Evolutionary conservation across 2,888 invertebrate species (phyloP).

Genomic region (Phrixothrix hirtus): DNA sequence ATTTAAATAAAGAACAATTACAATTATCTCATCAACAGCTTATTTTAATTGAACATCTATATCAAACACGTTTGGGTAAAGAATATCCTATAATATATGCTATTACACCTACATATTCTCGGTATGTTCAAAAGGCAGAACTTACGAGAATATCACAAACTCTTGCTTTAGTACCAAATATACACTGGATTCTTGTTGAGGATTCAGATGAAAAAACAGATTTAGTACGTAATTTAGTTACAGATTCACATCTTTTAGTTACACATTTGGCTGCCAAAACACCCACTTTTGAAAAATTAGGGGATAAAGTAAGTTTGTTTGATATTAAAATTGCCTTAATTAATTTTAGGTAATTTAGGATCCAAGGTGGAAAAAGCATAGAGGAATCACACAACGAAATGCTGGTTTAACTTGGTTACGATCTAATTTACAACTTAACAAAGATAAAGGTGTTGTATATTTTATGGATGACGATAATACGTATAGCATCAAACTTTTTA

Average conservation of each 20-base stretch:
- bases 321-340: too few species aligned
- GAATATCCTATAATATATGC: conserved; percentile 76
- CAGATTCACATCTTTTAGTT: conserved; percentile 61
- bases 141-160: conserved; percentile 88
- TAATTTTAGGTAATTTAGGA: conserved; percentile 49
- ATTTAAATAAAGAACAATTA: conserved; percentile 48
- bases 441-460: conserved; percentile 77
- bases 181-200: conserved; percentile 94
- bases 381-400: conserved; percentile 92
- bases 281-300: conserved; percentile 70
- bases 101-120: conserved; percentile 88
- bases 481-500: conserved; percentile 86
- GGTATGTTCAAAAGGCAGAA: conserved; percentile 92
- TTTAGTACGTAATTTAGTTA: conserved; percentile 74
- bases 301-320: conserved; percentile 58
- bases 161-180: conserved; percentile 80
- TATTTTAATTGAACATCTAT: conserved; percentile 46
- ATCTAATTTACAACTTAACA: conserved; percentile 60
- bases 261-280: conserved; percentile 71
- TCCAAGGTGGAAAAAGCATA: conserved; percentile 76
- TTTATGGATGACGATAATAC: conserved; percentile 98
- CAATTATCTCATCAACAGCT: conserved; percentile 49
- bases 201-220: conserved; percentile 74
- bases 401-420: conserved; percentile 81
- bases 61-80: conserved; percentile 36